These are phyloP conservation scores for Helicorthomorpha holstii DNA, from an alignment of 1,140 invertebrate genomes.

Conservation along the genomic window DNA sequence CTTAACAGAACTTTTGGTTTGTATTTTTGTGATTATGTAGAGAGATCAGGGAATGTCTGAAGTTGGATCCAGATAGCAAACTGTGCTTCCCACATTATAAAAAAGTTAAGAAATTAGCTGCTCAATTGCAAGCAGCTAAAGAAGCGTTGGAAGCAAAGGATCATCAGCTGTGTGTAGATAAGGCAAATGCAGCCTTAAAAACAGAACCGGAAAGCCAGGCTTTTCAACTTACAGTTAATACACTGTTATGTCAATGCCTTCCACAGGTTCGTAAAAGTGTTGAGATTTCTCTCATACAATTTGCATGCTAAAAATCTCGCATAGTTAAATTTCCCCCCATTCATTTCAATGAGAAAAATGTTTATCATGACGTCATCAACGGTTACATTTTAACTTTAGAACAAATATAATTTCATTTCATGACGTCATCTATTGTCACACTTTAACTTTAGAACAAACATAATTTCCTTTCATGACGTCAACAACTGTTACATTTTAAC, in stretches of 20 bases:
- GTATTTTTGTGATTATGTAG: slow-evolving; percentile 27
- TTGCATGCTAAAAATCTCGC: too few relatives aligned
- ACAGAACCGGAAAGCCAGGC: slow-evolving; percentile 46
- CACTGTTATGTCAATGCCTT: slow-evolving; percentile 26
- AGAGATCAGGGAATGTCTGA: slow-evolving; percentile 91
- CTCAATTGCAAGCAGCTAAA: slow-evolving; percentile 57
- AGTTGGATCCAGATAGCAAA: slow-evolving; percentile 95
- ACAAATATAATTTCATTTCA: too few relatives aligned
- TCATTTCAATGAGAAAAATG: too few relatives aligned
- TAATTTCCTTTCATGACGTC: too few relatives aligned
- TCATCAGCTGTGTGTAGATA: slow-evolving; percentile 55
- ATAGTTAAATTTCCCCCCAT: too few relatives aligned
- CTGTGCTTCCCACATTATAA: slow-evolving; percentile 93
- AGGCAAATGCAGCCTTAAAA: slow-evolving; percentile 47
- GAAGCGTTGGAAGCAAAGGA: slow-evolving; percentile 43
- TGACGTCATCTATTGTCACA: too few relatives aligned
- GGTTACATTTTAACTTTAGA: too few relatives aligned
- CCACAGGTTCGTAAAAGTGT: too few relatives aligned
- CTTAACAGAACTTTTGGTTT: neutral
- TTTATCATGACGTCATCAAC: too few relatives aligned
- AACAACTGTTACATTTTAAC: too few relatives aligned
- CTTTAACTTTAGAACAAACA: too few relatives aligned
- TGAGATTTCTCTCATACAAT: too few relatives aligned
- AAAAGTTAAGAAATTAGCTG: slow-evolving; percentile 89
- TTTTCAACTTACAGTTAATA: slow-evolving; percentile 57